Evolutionary conservation across 1,140 invertebrate species (phyloP).

Genomic region (Drosophila lacteicornis): DNA sequence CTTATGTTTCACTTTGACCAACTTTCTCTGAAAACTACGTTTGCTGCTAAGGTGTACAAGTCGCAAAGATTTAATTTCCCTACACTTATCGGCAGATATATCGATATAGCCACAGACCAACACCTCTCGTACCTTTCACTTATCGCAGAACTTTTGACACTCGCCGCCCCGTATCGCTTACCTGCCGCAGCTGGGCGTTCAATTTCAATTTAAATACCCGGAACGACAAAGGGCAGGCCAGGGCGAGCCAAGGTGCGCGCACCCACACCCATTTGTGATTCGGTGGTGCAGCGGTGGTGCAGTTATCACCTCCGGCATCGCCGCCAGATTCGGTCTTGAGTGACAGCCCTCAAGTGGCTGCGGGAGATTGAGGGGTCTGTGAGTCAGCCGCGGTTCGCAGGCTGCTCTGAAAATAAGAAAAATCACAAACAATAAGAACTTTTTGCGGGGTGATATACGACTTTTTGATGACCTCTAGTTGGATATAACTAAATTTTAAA

Average conservation of each 20-base stretch:
- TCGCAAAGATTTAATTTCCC: slow-evolving; percentile 1
- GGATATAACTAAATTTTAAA: not conserved
- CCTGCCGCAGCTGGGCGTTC: slow-evolving; percentile 54
- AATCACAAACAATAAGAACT: slow-evolving; percentile 36
- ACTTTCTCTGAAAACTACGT: slow-evolving; percentile 5
- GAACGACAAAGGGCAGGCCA: slow-evolving; percentile 66
- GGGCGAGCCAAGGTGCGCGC: slow-evolving; percentile 33
- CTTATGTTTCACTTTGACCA: slow-evolving; percentile 5
- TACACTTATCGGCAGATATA: slow-evolving; percentile 20
- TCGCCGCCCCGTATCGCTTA: slow-evolving; percentile 50
- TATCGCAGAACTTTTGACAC: slow-evolving; percentile 60
- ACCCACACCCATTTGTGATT: slow-evolving; percentile 31
- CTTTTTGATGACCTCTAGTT: slow-evolving; percentile 8
- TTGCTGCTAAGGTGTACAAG: not conserved
- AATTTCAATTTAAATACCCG: slow-evolving; percentile 26
- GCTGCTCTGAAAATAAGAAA: slow-evolving; percentile 29
- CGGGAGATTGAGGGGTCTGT: slow-evolving; percentile 24
- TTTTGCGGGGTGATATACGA: not conserved
- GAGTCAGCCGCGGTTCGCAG: slow-evolving; percentile 33
- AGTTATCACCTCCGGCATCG: slow-evolving; percentile 53
- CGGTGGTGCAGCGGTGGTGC: slow-evolving; percentile 19
- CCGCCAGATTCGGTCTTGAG: slow-evolving; percentile 60
- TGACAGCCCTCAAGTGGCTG: slow-evolving; percentile 67
- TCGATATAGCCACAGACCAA: slow-evolving; percentile 13
- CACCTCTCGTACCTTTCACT: slow-evolving; percentile 37